Base-by-base conservation (phyloP, 2,797 vertebrate species). In the Vireo griseus region DNA sequence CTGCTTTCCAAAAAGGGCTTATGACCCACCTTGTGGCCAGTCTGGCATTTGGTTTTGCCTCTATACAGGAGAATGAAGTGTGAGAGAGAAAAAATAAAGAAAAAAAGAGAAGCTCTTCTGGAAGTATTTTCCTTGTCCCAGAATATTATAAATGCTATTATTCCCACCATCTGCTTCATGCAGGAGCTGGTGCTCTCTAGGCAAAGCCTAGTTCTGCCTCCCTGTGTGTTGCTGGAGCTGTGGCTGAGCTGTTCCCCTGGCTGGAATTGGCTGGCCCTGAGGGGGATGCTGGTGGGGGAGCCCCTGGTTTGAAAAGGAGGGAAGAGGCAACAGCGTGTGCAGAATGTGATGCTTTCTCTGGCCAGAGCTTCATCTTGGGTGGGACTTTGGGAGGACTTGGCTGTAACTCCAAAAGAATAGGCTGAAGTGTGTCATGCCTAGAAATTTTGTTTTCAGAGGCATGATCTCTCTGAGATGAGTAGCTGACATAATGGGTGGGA, bases 1-100 rank as follows among this genome's bases (percentile, higher is more conserved):
- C 33, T 87, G 71, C 78, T 91, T 89, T 95, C 86, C 91, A 92
- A 55, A 71, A 45, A 73, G 48, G 71, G 33, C 67, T 95, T 90
- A 69, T 63, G 67, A 68, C 77, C 24, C 37, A 87, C 13, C 59
- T 37, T 78, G 63, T 94, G 63, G 33, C 44, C 37, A 55, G 47
- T 55, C 47, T 92, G 77, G 74, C 51, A 5, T 73, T 95, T 73
- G 13, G 42, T 42, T 79, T 79, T 16, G 16, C 13, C 26, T 87
- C 26, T 52, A 13, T 48, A 52, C 5, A 18, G n/a, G 66, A 68
- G 21, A 65, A 87, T 39, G 58, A 66, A 75, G 29, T 6, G 3
- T 82, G 63, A 95, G 80, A 71, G 20, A 81, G 62, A 69, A 86
- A 52, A 81, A 37, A 80, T 39, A 35, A 63, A 76, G 1, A 3